These are phyloP conservation scores for Sternotherus odoratus DNA, from an alignment of 2,797 vertebrate species.

Conservation along the genomic window DNA sequence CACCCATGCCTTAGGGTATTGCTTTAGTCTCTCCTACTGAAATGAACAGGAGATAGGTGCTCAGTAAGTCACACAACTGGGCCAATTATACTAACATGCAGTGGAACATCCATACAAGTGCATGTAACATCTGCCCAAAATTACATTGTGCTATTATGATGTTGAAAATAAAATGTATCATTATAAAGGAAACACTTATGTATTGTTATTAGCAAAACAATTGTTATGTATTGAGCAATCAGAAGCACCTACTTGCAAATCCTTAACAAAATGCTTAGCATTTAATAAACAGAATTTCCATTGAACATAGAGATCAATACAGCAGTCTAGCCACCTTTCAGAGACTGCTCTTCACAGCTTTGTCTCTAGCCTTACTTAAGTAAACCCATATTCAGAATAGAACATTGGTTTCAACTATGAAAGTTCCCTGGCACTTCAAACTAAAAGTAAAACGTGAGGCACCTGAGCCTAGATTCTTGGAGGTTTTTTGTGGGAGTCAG, in stretches of 20 bases:
- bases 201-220: conserved; percentile 61
- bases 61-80: conserved; percentile 26
- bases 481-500: not conserved
- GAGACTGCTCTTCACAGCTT: not conserved
- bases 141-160: conserved; percentile 48
- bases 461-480: not conserved
- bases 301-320: conserved; percentile 69
- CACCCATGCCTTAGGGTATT: conserved; percentile 38
- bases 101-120: conserved; percentile 32
- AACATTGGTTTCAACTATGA: conserved; percentile 1
- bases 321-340: conserved; percentile 62
- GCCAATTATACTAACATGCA: conserved; percentile 30
- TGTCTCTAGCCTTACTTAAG: not conserved
- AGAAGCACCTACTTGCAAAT: conserved; percentile 68
- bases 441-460: not conserved
- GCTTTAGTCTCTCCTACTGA: not conserved
- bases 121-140: conserved; percentile 54
- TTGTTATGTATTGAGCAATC: conserved; percentile 57
- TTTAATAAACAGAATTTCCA: conserved; percentile 69
- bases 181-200: conserved; percentile 53
- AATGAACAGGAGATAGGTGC: conserved; percentile 7
- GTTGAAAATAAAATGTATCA: conserved; percentile 59
- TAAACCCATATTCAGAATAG: not conserved
- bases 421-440: conserved; percentile 15
- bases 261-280: conserved; percentile 57